These are phyloP conservation scores for Bubalus kerabau DNA, from an alignment of 2,113 vertebrate species.

Conservation along the genomic window DNA sequence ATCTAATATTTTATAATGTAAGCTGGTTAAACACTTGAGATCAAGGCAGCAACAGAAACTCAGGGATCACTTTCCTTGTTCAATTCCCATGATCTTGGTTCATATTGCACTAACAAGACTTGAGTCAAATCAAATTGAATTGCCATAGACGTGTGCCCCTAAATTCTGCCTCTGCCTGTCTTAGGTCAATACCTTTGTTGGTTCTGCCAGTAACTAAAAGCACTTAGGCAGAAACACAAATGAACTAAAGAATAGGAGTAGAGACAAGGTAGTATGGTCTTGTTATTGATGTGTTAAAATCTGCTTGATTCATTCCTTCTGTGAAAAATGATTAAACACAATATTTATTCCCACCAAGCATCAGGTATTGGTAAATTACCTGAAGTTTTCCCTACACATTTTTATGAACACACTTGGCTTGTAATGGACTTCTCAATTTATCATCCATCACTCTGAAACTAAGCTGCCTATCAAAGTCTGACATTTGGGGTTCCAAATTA, in stretches of 20 bases:
- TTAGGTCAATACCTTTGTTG: neutral
- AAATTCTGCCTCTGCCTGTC: neutral
- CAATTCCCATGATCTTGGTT: neutral
- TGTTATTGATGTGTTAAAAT: neutral
- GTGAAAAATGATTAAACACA: neutral
- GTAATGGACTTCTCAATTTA: rapidly evolving
- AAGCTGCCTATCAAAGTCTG: neutral
- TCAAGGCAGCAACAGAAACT: neutral
- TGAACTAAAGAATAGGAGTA: neutral
- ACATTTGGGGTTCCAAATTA: neutral
- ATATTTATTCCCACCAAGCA: neutral
- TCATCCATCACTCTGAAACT: neutral
- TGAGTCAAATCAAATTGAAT: neutral
- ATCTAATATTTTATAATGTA: neutral
- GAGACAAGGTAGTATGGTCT: neutral
- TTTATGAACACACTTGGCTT: neutral
- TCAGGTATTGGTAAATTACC: neutral
- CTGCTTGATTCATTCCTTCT: neutral
- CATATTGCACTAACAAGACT: neutral
- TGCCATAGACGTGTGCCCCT: neutral
- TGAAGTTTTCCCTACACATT: neutral
- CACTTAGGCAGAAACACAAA: constrained; percentile 27
- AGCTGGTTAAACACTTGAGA: neutral
- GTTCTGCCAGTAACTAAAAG: neutral
- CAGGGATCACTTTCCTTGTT: neutral